Percentiles rank a stretch among this genome's conserved stretches.
Evolutionary conservation across 2,113 vertebrate species (phyloP).

Genomic region (Empidonax alnorum): DNA sequence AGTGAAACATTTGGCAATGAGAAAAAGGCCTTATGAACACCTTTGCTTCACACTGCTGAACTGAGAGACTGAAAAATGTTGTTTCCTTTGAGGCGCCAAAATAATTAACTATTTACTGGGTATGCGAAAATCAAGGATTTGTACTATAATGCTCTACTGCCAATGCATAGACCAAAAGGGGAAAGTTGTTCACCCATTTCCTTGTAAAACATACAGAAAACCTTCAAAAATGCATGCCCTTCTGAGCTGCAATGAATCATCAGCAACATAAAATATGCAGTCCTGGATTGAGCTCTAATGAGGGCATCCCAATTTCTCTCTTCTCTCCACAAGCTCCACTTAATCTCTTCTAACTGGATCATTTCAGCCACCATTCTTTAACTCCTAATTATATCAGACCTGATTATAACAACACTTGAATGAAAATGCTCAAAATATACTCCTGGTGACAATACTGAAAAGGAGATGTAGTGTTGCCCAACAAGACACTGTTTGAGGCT

Average conservation of each 20-base stretch:
- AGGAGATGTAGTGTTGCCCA: background rate
- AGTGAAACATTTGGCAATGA: background rate
- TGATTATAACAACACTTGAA: background rate
- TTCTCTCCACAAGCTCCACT: background rate
- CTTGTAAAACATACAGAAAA: background rate
- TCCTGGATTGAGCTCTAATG: background rate
- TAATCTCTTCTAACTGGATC: background rate
- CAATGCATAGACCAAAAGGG: fast-evolving
- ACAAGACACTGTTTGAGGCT: background rate
- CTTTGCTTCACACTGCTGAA: background rate
- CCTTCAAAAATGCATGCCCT: background rate
- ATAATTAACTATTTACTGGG: background rate
- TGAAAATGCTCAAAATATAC: background rate
- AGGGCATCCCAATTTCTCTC: background rate
- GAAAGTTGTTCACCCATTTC: background rate
- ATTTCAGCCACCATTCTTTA: background rate
- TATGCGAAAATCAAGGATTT: background rate
- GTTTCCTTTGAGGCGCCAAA: background rate
- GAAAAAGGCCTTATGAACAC: background rate
- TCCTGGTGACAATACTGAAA: background rate
- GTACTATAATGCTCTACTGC: background rate
- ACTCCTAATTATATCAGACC: background rate
- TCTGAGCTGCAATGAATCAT: background rate
- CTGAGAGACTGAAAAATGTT: background rate
- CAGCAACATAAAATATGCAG: background rate